Evolutionary conservation across 2,113 vertebrate species (phyloP).

Genomic region (Trichechus manatus): DNA sequence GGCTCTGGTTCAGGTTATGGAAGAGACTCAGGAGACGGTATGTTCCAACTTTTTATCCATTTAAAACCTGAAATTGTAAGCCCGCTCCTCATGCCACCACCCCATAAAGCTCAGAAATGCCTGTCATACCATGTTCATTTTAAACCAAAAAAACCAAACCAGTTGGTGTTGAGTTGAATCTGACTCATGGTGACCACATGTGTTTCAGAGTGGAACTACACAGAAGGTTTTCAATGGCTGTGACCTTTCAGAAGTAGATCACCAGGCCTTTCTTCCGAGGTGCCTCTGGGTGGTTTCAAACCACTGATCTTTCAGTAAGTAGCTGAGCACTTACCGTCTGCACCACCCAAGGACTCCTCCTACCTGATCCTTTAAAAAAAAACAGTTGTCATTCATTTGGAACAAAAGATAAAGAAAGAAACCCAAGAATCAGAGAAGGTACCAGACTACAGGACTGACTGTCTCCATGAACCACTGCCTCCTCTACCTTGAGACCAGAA

Average conservation of each 20-base stretch:
- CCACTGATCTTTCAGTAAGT: background rate
- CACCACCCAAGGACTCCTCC: background rate
- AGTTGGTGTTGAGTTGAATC: background rate
- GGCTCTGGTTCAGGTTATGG: accelerated
- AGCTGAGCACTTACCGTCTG: background rate
- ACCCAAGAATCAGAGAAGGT: too few species aligned
- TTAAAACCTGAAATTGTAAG: background rate
- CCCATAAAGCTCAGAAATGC: background rate
- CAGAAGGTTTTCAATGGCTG: background rate
- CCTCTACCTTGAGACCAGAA: too few species aligned
- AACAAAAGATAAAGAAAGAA: too few species aligned
- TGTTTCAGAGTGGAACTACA: background rate
- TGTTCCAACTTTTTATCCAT: accelerated
- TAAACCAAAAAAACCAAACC: background rate
- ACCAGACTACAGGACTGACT: too few species aligned
- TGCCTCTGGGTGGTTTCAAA: background rate
- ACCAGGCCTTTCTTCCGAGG: background rate
- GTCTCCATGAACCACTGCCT: too few species aligned
- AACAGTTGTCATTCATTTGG: background rate
- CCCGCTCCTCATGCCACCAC: background rate
- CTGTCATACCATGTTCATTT: background rate
- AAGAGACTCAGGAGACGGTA: too few species aligned
- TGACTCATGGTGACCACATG: background rate
- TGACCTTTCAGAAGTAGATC: background rate
- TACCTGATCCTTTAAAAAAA: background rate